Evolutionary conservation across 2,888 invertebrate genomes (phyloP), one percentile per base, ranked within the genome.

Genomic region (Myopa testacea): DNA sequence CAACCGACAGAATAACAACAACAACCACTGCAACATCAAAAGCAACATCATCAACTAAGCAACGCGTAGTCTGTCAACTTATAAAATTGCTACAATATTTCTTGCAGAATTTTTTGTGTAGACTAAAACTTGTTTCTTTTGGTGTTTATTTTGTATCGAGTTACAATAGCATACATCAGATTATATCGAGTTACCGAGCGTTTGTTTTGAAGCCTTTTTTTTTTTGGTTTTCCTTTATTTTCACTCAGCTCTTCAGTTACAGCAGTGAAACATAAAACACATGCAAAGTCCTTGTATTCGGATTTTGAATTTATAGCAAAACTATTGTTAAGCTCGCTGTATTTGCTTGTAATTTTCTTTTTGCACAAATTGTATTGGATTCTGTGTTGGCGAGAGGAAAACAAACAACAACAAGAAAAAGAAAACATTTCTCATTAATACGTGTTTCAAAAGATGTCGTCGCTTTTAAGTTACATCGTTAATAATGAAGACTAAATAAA

Each of bases 101-200:
- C 75, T 77, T 26, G 14, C 62, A 72, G 67, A 63, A 16, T 65
- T 71, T 75, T 38, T 72, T 38, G 5, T 14, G 14, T 14, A 37
- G 34, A 34, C 26, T 4, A 12, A 34, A 14, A 37, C 38, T 38
- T 26, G 52, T 71, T 67, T 8, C n/a, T 58, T 68, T 58, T 71
- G 55, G 8, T 72, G 14, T 60, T 75, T 50, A 26, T 52, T 34
- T 37, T 19, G 38, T 76, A 78, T 78, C 69, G 73, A 45, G 6
- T 45, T 45, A 45, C 40, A 40, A 38, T 50, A 37, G 4, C 19
- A 72, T 63, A 62, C 76, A 55, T 38, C 38, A 16, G n/a, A 10
- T 34, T 16, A 45, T 78, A 78, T 78, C 69, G 69, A 78, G 75
- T 78, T 78, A 76, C 78, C 58, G 62, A 74, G 63, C 78, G 52